These are phyloP conservation scores for Nycticebus coucang DNA, from an alignment of 2,113 vertebrate species.

Conservation along the genomic window DNA sequence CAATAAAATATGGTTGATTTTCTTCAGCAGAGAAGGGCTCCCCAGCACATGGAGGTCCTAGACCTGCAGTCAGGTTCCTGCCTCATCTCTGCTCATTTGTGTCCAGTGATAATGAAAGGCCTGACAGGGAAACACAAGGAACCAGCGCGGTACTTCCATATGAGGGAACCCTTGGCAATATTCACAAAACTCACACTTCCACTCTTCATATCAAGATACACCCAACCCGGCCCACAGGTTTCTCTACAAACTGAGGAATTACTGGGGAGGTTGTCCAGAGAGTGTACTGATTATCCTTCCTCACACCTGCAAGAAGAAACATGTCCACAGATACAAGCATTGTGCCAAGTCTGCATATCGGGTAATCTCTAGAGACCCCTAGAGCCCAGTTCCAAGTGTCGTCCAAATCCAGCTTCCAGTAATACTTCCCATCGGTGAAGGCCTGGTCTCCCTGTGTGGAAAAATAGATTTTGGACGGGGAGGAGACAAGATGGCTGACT, in stretches of 20 bases:
- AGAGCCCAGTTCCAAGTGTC: not conserved
- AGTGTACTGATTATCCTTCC: not conserved
- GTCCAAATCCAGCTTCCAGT: not conserved
- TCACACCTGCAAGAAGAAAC: not conserved
- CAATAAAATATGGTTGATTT: not conserved
- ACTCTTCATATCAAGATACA: not conserved
- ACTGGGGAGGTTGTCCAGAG: not conserved
- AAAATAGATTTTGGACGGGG: not conserved
- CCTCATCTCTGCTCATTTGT: not conserved
- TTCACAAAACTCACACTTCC: not conserved
- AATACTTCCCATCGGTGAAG: not conserved
- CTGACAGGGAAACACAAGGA: not conserved
- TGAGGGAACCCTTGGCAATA: not conserved
- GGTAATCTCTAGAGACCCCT: not conserved
- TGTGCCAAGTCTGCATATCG: fast-evolving
- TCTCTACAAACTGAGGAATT: not conserved
- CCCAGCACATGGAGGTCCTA: not conserved
- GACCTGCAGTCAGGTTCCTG: fast-evolving
- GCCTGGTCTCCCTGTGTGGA: fast-evolving
- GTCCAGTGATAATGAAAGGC: not conserved
- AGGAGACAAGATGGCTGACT: too few relatives aligned
- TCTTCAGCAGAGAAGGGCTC: not conserved
- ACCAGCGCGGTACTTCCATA: not conserved
- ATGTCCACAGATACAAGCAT: fast-evolving
- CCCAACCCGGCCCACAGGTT: not conserved